A percentile compares a stretch with the other conserved stretches of the same genome.
Evolutionary conservation across 2,113 vertebrate genomes (phyloP).

Genomic region (Hyperopisus bebe): DNA sequence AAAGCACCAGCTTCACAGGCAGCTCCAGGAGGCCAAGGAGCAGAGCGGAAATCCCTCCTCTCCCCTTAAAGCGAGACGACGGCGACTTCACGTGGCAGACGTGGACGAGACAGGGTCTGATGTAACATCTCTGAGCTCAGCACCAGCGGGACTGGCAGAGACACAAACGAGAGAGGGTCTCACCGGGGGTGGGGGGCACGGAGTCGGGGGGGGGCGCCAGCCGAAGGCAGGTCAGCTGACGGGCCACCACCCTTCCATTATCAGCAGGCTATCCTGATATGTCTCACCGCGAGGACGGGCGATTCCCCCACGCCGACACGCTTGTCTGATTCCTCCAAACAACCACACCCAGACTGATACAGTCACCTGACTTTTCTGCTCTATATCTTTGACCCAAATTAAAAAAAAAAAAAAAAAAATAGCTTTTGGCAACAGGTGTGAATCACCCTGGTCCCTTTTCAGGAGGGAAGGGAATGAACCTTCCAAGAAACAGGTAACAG

Average conservation of each 20-base stretch:
- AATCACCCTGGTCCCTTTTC: not conserved
- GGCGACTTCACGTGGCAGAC: not conserved
- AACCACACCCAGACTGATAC: slow-evolving; percentile 10
- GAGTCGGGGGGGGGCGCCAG: not conserved
- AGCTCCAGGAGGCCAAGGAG: not conserved
- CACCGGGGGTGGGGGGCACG: not conserved
- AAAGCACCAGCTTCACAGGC: not conserved
- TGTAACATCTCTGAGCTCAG: not conserved
- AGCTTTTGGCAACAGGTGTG: not conserved
- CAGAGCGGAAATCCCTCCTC: not conserved
- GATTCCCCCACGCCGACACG: not conserved
- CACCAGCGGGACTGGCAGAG: not conserved
- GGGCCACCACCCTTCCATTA: not conserved
- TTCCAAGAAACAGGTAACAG: not conserved
- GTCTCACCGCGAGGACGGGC: not conserved
- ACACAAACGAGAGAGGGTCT: not conserved
- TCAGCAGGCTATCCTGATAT: not conserved
- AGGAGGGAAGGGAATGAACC: not conserved
- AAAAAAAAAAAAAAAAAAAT: not conserved
- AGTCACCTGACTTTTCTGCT: not conserved
- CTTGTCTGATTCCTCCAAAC: not conserved
- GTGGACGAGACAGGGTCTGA: not conserved
- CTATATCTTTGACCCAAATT: not conserved
- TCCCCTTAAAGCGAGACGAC: not conserved
- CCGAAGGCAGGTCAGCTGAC: not conserved